Percentiles rank a stretch among this genome's conserved stretches.
These are phyloP conservation scores for Valencia hispanica DNA, from an alignment of 2,797 vertebrate species.

Conservation along the genomic window DNA sequence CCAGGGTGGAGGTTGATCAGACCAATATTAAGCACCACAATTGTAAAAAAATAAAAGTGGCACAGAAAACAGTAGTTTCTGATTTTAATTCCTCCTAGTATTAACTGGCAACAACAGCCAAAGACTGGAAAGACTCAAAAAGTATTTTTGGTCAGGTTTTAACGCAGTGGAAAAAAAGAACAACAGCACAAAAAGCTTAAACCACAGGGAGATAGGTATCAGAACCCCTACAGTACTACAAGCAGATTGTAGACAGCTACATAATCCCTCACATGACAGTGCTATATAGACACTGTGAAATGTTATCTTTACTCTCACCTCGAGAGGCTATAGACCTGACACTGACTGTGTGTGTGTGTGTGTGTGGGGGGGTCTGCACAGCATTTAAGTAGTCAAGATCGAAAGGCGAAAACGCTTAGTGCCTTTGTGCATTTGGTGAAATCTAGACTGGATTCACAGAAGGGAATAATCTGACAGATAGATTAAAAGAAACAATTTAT, in stretches of 20 bases:
- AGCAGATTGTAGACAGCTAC: conserved; percentile 73
- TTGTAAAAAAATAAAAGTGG: conserved; percentile 61
- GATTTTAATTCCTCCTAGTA: conserved; percentile 73
- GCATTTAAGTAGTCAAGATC: conserved; percentile 82
- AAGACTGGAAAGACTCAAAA: conserved; percentile 62
- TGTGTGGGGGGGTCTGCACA: conserved; percentile 68
- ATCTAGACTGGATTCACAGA: conserved; percentile 28
- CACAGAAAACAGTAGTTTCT: conserved; percentile 50
- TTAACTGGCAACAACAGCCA: conserved; percentile 71
- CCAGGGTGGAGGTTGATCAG: conserved; percentile 20
- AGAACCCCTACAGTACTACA: conserved; percentile 79
- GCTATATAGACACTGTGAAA: conserved; percentile 83
- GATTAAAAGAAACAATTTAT: conserved; percentile 4
- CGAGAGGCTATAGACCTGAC: conserved; percentile 79
- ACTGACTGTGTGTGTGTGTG: conserved; percentile 57
- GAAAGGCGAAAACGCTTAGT: conserved; percentile 57
- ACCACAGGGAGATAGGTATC: conserved; percentile 80
- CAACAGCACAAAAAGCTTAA: conserved; percentile 55
- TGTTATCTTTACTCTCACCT: conserved; percentile 81
- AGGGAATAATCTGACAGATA: not conserved
- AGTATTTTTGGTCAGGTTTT: conserved; percentile 71
- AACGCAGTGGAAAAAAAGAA: conserved; percentile 38
- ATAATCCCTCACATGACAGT: conserved; percentile 85
- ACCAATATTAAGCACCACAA: conserved; percentile 51
- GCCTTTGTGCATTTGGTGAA: conserved; percentile 47